These are phyloP conservation scores for Coleophora deauratella DNA, from an alignment of 2,888 invertebrate species.

Conservation along the genomic window DNA sequence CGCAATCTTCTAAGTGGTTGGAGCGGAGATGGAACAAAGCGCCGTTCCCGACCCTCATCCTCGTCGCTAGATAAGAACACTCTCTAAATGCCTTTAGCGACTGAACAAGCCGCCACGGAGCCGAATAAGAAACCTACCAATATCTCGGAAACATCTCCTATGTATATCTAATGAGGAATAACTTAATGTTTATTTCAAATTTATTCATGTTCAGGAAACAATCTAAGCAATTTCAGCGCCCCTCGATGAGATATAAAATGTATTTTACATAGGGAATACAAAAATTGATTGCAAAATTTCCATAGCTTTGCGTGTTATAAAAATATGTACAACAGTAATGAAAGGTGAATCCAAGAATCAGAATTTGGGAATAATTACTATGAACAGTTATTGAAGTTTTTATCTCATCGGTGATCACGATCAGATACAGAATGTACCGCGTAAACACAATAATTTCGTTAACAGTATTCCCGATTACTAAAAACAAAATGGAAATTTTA, in stretches of 20 bases:
- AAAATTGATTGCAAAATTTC: conserved; percentile 17
- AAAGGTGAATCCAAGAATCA: too few relatives aligned
- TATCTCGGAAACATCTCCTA: conserved; percentile 37
- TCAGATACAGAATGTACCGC: too few relatives aligned
- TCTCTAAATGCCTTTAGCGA: conserved; percentile 51
- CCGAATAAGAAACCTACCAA: conserved; percentile 39
- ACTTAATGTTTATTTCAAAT: conserved; percentile 30
- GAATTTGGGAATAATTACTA: too few relatives aligned
- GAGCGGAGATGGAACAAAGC: conserved; percentile 54
- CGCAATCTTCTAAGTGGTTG: conserved; percentile 68
- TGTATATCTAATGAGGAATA: conserved; percentile 40
- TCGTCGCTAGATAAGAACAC: conserved; percentile 54
- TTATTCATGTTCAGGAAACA: conserved; percentile 22
- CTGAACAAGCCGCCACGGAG: conserved; percentile 40
- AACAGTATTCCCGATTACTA: too few relatives aligned
- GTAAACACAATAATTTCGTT: too few relatives aligned
- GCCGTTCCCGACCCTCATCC: too few relatives aligned
- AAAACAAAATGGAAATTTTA: not conserved
- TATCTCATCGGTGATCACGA: too few relatives aligned
- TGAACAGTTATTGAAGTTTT: too few relatives aligned
- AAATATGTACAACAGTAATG: too few relatives aligned
- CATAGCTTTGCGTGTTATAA: conserved; percentile 8
- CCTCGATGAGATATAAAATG: conserved; percentile 19
- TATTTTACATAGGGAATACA: conserved; percentile 3
- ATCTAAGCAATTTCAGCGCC: conserved; percentile 24